Evolutionary conservation across 2,797 vertebrate genomes (phyloP).

Genomic region (Acipenser oxyrinchus): DNA sequence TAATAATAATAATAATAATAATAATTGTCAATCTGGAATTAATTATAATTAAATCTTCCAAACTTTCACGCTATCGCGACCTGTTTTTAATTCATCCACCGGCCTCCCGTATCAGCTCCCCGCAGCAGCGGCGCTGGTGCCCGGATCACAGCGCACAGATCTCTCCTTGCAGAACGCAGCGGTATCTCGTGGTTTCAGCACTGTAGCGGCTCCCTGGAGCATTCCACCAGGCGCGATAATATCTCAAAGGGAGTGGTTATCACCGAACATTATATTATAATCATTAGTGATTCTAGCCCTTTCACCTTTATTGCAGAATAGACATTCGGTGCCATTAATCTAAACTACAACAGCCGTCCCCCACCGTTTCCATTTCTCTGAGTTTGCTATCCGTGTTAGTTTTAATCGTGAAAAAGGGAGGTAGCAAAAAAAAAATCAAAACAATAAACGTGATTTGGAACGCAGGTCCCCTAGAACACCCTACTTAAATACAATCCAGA

Average conservation of each 20-base stretch:
- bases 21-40: background rate
- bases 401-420: too few relatives aligned
- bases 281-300: conserved; percentile 70
- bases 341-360: conserved; percentile 48
- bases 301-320: conserved; percentile 65
- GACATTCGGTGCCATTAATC: conserved; percentile 59
- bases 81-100: conserved; percentile 35
- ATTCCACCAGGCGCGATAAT: conserved; percentile 59
- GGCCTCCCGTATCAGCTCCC: conserved; percentile 44
- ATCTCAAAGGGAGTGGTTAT: conserved; percentile 71
- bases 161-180: conserved; percentile 31
- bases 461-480: too few relatives aligned
- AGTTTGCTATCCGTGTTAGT: too few relatives aligned
- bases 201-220: conserved; percentile 53
- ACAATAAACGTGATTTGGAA: too few relatives aligned
- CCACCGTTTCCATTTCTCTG: conserved; percentile 8
- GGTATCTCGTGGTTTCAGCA: conserved; percentile 56
- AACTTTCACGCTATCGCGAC: conserved; percentile 1
- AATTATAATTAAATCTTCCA: conserved; percentile 20
- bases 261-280: conserved; percentile 69
- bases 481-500: too few relatives aligned
- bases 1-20: conserved; percentile 2
- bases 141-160: conserved; percentile 45
- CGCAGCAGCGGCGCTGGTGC: conserved; percentile 37
- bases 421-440: too few relatives aligned